These are phyloP conservation scores for Meiosimyza platycephala DNA, from an alignment of 2,888 invertebrate genomes.

Conservation along the genomic window DNA sequence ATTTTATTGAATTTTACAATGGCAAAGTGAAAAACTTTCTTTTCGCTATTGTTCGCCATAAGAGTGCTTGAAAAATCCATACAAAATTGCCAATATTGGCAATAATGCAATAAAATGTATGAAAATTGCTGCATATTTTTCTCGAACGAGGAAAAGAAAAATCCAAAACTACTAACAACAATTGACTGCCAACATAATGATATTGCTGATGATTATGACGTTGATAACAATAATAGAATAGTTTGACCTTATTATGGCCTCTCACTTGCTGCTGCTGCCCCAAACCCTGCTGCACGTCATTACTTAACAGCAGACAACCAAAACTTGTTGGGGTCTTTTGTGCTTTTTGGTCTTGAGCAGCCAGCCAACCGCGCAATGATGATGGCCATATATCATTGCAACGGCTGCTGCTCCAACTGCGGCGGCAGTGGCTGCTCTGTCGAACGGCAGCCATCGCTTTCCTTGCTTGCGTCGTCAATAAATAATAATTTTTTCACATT, in stretches of 20 bases:
- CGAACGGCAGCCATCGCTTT: slow-evolving; percentile 35
- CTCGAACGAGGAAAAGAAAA: neutral
- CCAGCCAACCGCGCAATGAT: slow-evolving; percentile 42
- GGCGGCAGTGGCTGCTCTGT: slow-evolving; percentile 21
- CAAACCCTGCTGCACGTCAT: neutral
- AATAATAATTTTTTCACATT: slow-evolving; percentile 43
- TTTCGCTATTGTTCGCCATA: neutral
- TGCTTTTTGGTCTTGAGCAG: neutral
- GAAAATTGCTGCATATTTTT: neutral
- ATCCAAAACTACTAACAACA: neutral
- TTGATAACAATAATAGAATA: slow-evolving; percentile 44
- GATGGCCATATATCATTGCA: slow-evolving; percentile 50
- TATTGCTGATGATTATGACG: slow-evolving; percentile 39
- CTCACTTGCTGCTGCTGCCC: slow-evolving; percentile 37
- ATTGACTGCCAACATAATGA: slow-evolving; percentile 14
- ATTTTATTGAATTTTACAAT: neutral
- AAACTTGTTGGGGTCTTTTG: slow-evolving; percentile 27
- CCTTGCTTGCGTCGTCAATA: slow-evolving; percentile 37
- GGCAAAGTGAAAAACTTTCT: neutral
- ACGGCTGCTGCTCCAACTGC: slow-evolving; percentile 37
- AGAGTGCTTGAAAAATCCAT: neutral
- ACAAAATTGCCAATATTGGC: neutral
- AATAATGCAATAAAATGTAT: neutral
- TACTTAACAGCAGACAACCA: slow-evolving; percentile 38
- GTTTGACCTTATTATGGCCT: slow-evolving; percentile 45